Conservation (phyloP, 2,113 vertebrate species). For the Puma concolor region DNA sequence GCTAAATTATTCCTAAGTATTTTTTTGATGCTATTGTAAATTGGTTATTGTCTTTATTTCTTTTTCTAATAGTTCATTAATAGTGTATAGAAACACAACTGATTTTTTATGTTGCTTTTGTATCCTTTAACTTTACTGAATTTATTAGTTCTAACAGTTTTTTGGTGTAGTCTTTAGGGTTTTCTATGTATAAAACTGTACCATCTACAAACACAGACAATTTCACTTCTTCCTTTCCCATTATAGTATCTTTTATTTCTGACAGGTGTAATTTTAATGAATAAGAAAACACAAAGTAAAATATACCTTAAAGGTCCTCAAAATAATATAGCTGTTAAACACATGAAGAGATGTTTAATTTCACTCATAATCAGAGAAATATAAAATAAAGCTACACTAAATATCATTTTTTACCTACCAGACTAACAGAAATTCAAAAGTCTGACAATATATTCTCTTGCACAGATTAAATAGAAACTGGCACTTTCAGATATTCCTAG, state of each 20-base stretch:
- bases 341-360: not conserved
- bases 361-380: not conserved
- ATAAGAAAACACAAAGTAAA: conserved; percentile 38
- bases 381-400: not conserved
- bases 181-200: not conserved
- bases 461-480: not conserved
- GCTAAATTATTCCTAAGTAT: not conserved
- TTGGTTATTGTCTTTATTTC: not conserved
- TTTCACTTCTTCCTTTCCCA: not conserved
- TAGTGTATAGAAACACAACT: not conserved
- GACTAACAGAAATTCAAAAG: not conserved
- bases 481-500: not conserved
- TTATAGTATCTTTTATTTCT: not conserved
- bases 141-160: too few species aligned
- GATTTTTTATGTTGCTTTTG: not conserved
- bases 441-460: not conserved
- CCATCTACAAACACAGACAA: not conserved
- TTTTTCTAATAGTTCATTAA: not conserved
- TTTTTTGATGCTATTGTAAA: not conserved
- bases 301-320: not conserved
- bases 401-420: not conserved
- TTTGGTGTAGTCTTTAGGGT: too few species aligned
- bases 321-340: not conserved
- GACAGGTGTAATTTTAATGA: conserved; percentile 8
- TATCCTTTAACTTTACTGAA: not conserved